Evolutionary conservation across 2,113 vertebrate species (phyloP), one percentile per base, ranked within the genome.

Genomic region (Struthio camelus): DNA sequence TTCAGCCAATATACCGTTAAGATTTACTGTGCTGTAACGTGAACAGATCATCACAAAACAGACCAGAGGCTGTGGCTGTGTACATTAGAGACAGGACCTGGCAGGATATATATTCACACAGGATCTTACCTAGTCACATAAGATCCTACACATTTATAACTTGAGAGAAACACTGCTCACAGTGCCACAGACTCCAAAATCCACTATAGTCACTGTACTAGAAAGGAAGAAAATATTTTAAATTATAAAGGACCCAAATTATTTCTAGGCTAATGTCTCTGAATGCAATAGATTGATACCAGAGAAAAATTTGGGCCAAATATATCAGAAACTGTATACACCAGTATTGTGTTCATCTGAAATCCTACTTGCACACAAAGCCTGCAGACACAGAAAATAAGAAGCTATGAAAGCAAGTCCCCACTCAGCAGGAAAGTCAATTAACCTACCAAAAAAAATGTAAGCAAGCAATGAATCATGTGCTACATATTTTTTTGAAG

Each of bases 401-500:
- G 34, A 80, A 36, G 51, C 15, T 34, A 58, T 24, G 44, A 92
- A 90, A 58, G 42, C 38, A 91, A 95, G 78, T 46, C 28, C 25
- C 46, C 15, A 3, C 71, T 38, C 46, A 83, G 48, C 62, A 93
- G 51, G 4, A 48, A 93, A 58, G 42, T 69, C 46, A 91, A 89
- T 62, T 51, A 82, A 85, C 17, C 17, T 51, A 69, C 10, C 46
- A 34, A 40, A 3, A 46, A 17, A 9, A 2, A 3, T 4, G 11
- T 25, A 20, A 4, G 25, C 13, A 25, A 54, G 44, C 4, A 53
- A 28, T 13, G 3, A 62, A 24, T 11, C 48, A 36, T n/a, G 28
- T 73, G 54, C 72, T 84, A 25, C 42, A 24, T 85, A 56, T 86
- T 96, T 78, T 95, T 78, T 54, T 94, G 85, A 85, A 89, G 67